Percentiles rank a stretch among this genome's conserved stretches.
Conservation (phyloP, 2,113 vertebrate species). For the Phainopepla nitens region DNA sequence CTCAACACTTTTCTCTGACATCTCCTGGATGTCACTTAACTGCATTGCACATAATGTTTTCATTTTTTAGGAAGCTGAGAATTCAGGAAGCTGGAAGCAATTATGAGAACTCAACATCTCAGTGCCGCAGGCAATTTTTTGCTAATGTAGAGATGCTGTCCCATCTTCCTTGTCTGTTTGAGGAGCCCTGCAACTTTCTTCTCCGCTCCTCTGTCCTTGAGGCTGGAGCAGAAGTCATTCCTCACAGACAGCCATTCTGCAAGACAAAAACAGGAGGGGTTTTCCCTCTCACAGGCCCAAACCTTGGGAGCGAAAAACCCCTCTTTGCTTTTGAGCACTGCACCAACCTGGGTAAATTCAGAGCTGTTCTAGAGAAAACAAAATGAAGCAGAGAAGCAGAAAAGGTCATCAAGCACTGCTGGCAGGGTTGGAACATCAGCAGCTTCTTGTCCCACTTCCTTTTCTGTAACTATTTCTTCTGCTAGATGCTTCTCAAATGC, state of each 20-base stretch:
- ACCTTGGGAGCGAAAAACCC: neutral
- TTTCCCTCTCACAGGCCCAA: neutral
- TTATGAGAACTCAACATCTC: neutral
- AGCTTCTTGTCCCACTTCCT: slow-evolving; percentile 5
- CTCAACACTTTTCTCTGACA: neutral
- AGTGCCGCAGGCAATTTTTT: neutral
- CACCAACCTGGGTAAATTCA: neutral
- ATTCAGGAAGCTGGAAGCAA: neutral
- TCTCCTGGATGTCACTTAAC: neutral
- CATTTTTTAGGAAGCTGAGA: neutral
- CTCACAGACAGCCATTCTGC: neutral
- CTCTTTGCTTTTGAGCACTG: neutral
- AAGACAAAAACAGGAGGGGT: neutral
- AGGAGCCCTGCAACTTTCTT: neutral
- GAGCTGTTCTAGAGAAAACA: neutral
- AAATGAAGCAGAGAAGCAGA: neutral
- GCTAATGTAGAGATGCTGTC: neutral
- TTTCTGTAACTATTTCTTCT: neutral
- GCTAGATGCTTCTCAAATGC: neutral
- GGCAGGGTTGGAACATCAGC: neutral
- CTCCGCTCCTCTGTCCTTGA: neutral
- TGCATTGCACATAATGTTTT: neutral
- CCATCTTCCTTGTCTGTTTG: neutral
- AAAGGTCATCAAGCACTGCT: neutral
- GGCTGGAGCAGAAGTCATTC: neutral